Evolutionary conservation across 1,140 invertebrate species (phyloP).

Genomic region (Dendroctonus ponderosae): DNA sequence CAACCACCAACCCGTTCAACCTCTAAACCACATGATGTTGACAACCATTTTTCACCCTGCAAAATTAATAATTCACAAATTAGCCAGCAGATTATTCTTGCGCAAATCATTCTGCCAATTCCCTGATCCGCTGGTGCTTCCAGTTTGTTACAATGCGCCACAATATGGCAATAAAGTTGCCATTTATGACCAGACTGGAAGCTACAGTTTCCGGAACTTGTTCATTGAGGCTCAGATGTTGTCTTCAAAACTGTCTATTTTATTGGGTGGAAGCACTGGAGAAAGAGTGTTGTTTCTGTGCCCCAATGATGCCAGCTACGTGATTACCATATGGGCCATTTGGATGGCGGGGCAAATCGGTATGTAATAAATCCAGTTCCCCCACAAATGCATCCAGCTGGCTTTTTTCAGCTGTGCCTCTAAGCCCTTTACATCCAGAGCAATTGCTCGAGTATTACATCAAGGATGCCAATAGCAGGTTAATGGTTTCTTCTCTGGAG

Average conservation of each 20-base stretch:
- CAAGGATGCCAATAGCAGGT: slow-evolving; percentile 65
- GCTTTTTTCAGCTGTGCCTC: slow-evolving; percentile 65
- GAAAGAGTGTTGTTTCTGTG: slow-evolving; percentile 75
- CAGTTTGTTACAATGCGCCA: slow-evolving; percentile 60
- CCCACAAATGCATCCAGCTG: neutral
- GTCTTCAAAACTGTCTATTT: slow-evolving; percentile 55
- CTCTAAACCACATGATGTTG: no score
- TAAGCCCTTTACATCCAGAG: slow-evolving; percentile 63
- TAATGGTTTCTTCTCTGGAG: slow-evolving; percentile 68
- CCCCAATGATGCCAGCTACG: slow-evolving; percentile 75
- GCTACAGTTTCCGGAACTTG: slow-evolving; percentile 65
- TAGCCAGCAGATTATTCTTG: no score
- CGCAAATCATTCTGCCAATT: no score
- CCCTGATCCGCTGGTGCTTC: no score
- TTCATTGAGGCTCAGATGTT: slow-evolving; percentile 58
- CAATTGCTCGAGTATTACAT: slow-evolving; percentile 76
- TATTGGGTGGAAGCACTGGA: slow-evolving; percentile 58
- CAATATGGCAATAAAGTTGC: slow-evolving; percentile 63
- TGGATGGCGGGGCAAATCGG: slow-evolving; percentile 85
- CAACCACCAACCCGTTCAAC: no score
- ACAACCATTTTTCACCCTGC: no score
- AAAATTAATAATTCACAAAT: no score
- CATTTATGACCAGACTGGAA: slow-evolving; percentile 61
- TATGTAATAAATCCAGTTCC: slow-evolving; percentile 47
- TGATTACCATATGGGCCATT: slow-evolving; percentile 79